Conservation (phyloP, 2,888 invertebrate species). For the Oithona nana region DNA sequence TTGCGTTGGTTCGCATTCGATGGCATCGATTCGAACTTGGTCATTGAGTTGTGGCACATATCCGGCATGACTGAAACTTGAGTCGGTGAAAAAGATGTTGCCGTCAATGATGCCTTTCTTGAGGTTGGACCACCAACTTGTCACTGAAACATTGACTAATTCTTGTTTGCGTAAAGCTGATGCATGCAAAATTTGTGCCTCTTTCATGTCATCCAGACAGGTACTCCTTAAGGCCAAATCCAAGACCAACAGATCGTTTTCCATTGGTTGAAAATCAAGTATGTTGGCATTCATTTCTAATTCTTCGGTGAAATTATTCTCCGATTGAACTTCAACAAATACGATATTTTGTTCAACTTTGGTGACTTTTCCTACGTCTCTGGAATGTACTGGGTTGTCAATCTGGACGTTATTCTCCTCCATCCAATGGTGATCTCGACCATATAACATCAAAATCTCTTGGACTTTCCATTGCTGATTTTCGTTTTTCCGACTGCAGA, state of each 20-base stretch:
- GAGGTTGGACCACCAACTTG: neutral
- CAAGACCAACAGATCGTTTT: neutral
- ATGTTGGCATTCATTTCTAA: neutral
- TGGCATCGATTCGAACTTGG: slow-evolving; percentile 18
- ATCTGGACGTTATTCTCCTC: no score
- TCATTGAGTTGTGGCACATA: slow-evolving; percentile 4
- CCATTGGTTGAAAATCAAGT: neutral
- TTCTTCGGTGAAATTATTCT: neutral
- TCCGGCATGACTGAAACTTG: neutral
- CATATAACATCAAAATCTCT: neutral
- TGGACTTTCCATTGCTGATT: neutral
- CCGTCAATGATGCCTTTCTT: neutral
- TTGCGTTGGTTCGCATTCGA: neutral
- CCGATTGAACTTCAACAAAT: neutral
- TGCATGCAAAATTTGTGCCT: neutral
- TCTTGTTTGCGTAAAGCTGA: neutral
- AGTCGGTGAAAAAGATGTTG: neutral
- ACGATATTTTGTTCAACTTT: neutral
- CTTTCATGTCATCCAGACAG: neutral
- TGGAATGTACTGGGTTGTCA: neutral
- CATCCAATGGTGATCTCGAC: neutral
- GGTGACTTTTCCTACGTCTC: neutral
- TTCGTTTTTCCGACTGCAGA: neutral
- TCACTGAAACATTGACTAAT: neutral
- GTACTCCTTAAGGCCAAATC: neutral